These are phyloP conservation scores for Drosophila navojoa DNA, from an alignment of 1,140 invertebrate genomes.

Conservation along the genomic window DNA sequence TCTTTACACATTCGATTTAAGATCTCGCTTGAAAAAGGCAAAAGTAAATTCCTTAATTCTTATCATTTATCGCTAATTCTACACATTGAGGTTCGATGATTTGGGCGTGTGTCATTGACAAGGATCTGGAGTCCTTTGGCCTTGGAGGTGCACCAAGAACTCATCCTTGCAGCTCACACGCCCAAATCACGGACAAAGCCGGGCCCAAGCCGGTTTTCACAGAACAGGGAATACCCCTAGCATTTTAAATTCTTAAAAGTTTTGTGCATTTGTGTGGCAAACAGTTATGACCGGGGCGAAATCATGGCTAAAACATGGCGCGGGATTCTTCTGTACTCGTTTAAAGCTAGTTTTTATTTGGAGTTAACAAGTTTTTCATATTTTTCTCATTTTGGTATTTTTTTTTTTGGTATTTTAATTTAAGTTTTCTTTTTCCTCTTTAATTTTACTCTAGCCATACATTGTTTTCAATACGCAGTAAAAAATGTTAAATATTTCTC, in stretches of 20 bases:
- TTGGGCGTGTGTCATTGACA: background rate
- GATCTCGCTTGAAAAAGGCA: conserved; percentile 51
- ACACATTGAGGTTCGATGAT: background rate
- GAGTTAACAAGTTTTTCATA: conserved; percentile 47
- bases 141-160: conserved; percentile 1
- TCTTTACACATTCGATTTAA: conserved; percentile 9
- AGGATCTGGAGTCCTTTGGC: background rate
- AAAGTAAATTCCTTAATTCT: conserved; percentile 64
- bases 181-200: background rate
- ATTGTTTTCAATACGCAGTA: conserved; percentile 52
- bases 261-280: background rate
- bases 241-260: background rate
- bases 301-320: too few species aligned
- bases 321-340: conserved; percentile 25
- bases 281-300: too few species aligned
- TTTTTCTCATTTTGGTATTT: conserved; percentile 29
- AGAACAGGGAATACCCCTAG: conserved; percentile 4
- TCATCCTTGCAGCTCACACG: background rate
- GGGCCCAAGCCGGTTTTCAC: too few species aligned
- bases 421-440: background rate
- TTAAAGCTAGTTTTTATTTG: conserved; percentile 76
- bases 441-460: conserved; percentile 41
- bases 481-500: conserved; percentile 65
- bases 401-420: background rate
- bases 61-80: conserved; percentile 22